Base-by-base conservation (phyloP, 2,888 invertebrate genomes). In the Aphodius sticticus region DNA sequence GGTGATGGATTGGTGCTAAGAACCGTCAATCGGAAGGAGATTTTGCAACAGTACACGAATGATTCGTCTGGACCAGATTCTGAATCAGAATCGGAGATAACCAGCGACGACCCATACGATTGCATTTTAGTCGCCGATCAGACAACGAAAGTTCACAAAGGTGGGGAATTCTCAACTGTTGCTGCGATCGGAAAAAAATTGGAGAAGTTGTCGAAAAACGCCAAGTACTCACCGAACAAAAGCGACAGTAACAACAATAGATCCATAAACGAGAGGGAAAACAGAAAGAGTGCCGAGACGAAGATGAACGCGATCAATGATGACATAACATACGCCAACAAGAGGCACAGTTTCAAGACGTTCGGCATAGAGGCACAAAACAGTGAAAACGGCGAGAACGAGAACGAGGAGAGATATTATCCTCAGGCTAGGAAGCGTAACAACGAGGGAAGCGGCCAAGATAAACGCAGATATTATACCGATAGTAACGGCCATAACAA, bases 71-170 rank as follows among this genome's bases (percentile, higher is more conserved):
- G 91, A 82, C 92, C 93, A 82, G 93, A 93, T 86, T 93, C 93
- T 7, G 93, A 93, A 83, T 91, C 91, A 70, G 88, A 89, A 81
- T 94, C 94, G 76, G 92, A 92, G 84, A 91, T 92, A 85, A 93
- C 94, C 76, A 94, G 94, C 86, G 94, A 94, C 76, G 94, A 94
- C 90, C 94, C 94, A 37, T 94, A 94, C 84, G 94, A 94, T 86
- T 96, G 96, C 86, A 96, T 96, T 83, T 94, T 96, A 77, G 95
- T 96, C 36, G 95, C 96, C 84, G 96, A 96, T 89, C 87, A 91
- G 81, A 86, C 88, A 72, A 87, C 87, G 77, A 87, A 87, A 75
- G 84, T 85, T 16, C 82, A 83, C 26, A 87, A 86, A 76, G 84
- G 84, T 70, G 86, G 84, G 14, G 85, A 85, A 69, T 89, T 91